A percentile compares a stretch with the other conserved stretches of the same genome.
Conservation (phyloP, 1,140 invertebrate species). For the Eumeta japonica region DNA sequence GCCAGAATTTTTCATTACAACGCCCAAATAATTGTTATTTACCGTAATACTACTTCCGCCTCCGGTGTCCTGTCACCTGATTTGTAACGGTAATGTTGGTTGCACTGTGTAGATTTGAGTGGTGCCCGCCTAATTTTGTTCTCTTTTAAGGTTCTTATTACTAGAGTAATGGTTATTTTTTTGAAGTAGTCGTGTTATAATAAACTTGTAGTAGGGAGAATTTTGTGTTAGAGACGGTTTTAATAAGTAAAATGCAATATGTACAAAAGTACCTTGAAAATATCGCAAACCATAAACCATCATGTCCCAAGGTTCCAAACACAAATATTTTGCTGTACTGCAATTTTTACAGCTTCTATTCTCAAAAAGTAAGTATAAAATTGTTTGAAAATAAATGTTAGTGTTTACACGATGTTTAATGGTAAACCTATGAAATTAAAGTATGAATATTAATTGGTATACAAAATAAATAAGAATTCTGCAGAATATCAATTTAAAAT, state of each 20-base stretch:
- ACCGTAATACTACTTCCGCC: too few relatives aligned
- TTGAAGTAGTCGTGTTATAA: too few relatives aligned
- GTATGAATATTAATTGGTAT: neutral
- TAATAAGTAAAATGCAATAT: conserved; percentile 47
- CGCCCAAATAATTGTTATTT: too few relatives aligned
- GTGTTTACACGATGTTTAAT: conserved; percentile 2
- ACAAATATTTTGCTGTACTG: conserved; percentile 63
- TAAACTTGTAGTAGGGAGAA: too few relatives aligned
- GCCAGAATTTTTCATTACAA: too few relatives aligned
- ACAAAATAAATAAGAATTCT: neutral
- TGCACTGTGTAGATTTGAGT: too few relatives aligned
- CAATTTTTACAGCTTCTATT: conserved; percentile 72
- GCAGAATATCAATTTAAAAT: conserved; percentile 3
- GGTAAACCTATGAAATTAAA: neutral
- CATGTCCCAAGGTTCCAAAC: conserved; percentile 29
- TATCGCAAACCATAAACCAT: conserved; percentile 28
- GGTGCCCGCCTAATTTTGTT: too few relatives aligned
- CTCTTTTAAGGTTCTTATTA: too few relatives aligned
- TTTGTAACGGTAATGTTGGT: too few relatives aligned
- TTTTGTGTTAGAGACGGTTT: too few relatives aligned
- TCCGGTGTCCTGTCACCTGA: too few relatives aligned
- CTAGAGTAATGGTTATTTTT: too few relatives aligned
- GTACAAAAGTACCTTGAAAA: conserved; percentile 49
- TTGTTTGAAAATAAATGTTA: neutral
- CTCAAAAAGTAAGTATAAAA: conserved; percentile 65